Base-by-base conservation (phyloP, 1,140 invertebrate genomes). In the Goniozus legneri region DNA sequence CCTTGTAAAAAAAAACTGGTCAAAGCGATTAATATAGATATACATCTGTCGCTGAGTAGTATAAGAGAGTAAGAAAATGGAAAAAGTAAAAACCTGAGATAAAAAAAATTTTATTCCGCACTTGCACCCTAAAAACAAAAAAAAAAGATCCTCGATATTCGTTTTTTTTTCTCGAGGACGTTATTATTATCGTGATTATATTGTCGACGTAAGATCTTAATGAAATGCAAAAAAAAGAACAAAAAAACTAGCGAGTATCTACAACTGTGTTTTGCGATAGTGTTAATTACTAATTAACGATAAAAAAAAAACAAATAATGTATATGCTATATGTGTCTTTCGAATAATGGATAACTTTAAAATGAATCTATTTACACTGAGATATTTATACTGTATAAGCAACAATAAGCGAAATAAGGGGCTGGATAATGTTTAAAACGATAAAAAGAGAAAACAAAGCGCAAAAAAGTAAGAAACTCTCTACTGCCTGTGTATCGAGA, bases 281-380 rank as follows among this genome's bases (percentile, higher is more conserved):
- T 45, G 39, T 46, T 39, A 50, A 47, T 27, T 27, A 27, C 24
- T 10, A 27, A 4, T 4, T 27, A 27, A 27, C n/a, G n/a, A n/a
- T n/a, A n/a, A n/a, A n/a, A n/a, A n/a, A n/a, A n/a, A n/a, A n/a
- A n/a, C n/a, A n/a, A n/a, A n/a, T n/a, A n/a, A 42, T 38, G 50
- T 38, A 49, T 40, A 34, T 16, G 49, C 42, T 59, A 51, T 47
- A 54, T 55, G 53, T 56, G 58, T 62, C 53, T 59, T 61, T 64
- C 56, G 47, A 50, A 41, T 62, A 60, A 60, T 33, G 49, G 44
- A 51, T 56, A 56, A n/a, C n/a, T 61, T 50, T 56, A 59, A 55
- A 64, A 60, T 52, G n/a, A n/a, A 55, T 63, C 62, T 63, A 63
- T 63, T 63, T 63, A 63, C 58, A 63, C 42, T 46, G 53, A 49